Base-by-base conservation (phyloP, 1,140 invertebrate species). In the Dolichoris vasculosae region DNA sequence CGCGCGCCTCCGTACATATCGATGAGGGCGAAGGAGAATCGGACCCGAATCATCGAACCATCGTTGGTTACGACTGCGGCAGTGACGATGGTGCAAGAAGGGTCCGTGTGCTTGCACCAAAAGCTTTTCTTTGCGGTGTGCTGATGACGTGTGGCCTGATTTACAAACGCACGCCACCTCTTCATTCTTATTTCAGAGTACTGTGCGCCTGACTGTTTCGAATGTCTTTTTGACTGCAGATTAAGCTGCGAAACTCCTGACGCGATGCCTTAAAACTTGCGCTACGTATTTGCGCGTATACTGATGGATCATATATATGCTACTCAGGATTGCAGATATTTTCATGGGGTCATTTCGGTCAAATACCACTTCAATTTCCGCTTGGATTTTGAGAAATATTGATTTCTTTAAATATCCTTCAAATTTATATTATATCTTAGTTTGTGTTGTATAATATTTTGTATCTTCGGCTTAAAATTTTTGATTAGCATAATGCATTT, bases 1-100 rank as follows among this genome's bases (percentile, higher is more conserved):
- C 89, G 91, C 91, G 90, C 91, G 89, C 89, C 89, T 89, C 88
- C 89, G 89, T 90, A 92, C 90, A 92, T 92, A 92, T 93, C 90
- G 91, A 93, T 92, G 90, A 92, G 89, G 63, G 85, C 46, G 55
- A 59, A 26, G 55, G 51, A 46, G 51, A 55, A 9, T 20, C 51
- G 51, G 51, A 17, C 20, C 17, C 51, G 2, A 9, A 2, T 55
- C 51, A 20, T 15, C 51, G 51, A 2, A n/a, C n/a, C n/a, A n/a
- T n/a, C n/a, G n/a, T n/a, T n/a, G n/a, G n/a, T n/a, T n/a, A n/a
- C n/a, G n/a, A n/a, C n/a, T n/a, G n/a, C n/a, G n/a, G n/a, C n/a
- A n/a, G n/a, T n/a, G n/a, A n/a, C n/a, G n/a, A n/a, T n/a, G n/a
- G n/a, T n/a, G n/a, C n/a, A 91, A 92, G 91, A 90, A 92, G 90